A percentile compares a stretch with the other conserved stretches of the same genome.
These are phyloP conservation scores for Asbolus verrucosus DNA, from an alignment of 1,140 invertebrate species.

Conservation along the genomic window DNA sequence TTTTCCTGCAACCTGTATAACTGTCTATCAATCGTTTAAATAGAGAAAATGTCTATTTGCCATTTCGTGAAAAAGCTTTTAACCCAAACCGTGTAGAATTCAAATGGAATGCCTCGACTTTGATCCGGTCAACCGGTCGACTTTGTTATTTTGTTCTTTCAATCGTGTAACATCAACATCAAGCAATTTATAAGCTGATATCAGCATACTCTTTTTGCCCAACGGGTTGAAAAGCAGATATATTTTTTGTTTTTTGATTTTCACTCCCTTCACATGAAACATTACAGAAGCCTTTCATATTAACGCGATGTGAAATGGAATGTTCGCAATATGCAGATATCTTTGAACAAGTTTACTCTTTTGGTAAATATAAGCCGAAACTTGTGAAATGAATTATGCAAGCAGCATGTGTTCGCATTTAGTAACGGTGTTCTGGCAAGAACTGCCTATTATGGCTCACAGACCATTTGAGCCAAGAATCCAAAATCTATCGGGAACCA, in stretches of 20 bases:
- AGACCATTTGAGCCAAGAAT: slow-evolving; percentile 5
- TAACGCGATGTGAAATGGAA: no score
- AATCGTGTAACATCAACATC: neutral
- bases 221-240: no score
- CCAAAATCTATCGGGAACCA: no score
- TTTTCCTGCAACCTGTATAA: slow-evolving; percentile 8
- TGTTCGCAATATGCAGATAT: neutral
- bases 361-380: slow-evolving; percentile 14
- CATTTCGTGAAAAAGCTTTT: slow-evolving; percentile 34
- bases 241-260: no score
- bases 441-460: no score
- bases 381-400: slow-evolving; percentile 37
- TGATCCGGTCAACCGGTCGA: slow-evolving; percentile 16
- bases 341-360: neutral
- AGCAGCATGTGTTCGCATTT: slow-evolving; percentile 38
- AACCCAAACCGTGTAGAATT: slow-evolving; percentile 14
- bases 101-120: slow-evolving; percentile 13
- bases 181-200: slow-evolving; percentile 1
- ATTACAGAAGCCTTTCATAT: no score
- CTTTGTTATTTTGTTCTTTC: slow-evolving; percentile 12
- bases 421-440: slow-evolving; percentile 33
- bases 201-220: no score
- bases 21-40: slow-evolving; percentile 36
- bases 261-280: no score
- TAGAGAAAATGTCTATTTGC: slow-evolving; percentile 1